Base-by-base conservation (phyloP, 2,888 invertebrate genomes). In the Stenodera caucasica region DNA sequence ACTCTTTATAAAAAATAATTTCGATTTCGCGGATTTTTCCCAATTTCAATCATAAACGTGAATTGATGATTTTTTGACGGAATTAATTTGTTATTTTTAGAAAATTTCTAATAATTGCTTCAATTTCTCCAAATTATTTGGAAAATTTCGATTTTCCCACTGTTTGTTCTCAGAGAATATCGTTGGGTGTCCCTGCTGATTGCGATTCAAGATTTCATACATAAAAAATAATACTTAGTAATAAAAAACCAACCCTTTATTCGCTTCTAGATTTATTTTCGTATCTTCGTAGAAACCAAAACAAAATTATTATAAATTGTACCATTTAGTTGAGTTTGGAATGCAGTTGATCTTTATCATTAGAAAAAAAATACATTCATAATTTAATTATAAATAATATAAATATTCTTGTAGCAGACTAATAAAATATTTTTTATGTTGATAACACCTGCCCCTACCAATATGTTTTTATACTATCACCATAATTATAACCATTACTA, bases 361-460 rank as follows among this genome's bases (percentile, higher is more conserved):
- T 26, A 26, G 26, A 26, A 26, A 37, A 45, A 32, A 37, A 63
- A 45, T 18, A 45, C 60, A 60, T 50, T 58, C 64, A 53, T 67
- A 69, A 67, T 61, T 67, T 67, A 64, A 67, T 64, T 67, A 64
- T 45, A 45, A 67, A 67, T 63, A 67, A 26, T 26, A 26, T 26
- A 67, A 63, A 67, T 67, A 67, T 67, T 57, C 53, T 64, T 60
- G 55, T 60, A 56, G 61, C 56, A 66, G 62, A 61, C 64, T 54
- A 59, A 67, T 67, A 69, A 69, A 67, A 66, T 69, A 66, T 64
- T 65, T 66, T 61, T 63, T 57, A 53, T 53, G 45, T 32, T 30
- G 30, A 37, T 58, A 53, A 49, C 50, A 54, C 32, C 29, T 49
- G 58, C 58, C 49, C 58, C 45, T 49, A 45, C 53, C 32, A 21